Base-by-base conservation (phyloP, 1,140 invertebrate genomes). In the Macrocentrus cingulum region DNA sequence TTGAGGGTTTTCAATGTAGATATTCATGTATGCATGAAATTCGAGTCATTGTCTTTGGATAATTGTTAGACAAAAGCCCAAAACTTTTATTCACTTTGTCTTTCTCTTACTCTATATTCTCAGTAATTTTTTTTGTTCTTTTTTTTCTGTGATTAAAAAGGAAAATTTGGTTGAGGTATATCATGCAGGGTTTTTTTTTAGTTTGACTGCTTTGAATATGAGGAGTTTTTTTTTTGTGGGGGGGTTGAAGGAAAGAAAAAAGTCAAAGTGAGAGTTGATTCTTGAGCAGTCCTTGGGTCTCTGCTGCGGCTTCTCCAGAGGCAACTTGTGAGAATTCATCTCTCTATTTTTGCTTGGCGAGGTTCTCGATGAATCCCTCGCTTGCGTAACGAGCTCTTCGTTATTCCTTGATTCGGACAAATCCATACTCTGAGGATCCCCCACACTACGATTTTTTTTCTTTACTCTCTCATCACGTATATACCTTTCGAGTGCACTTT, bases 31-130 rank as follows among this genome's bases (percentile, higher is more conserved):
- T 4, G 9, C 25, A 29, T 29, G 25, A 4, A 29, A 57, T 37
- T 51, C 51, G 36, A 56, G 63, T 71, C 73, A 75, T 76, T 76
- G 74, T 76, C 71, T 70, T 64, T 65, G 20, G 55, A 64, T 72
- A 73, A 75, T 74, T 72, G 66, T 69, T 32, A 65, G 59, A 72
- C 72, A 75, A 75, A 76, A 70, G 68, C 67, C 72, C 77, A 78
- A 74, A 74, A 75, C 70, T 74, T 68, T 71, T 74, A 75, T 77
- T 75, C 67, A 75, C 64, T 60, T 55, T 13, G 20, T 18, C 22
- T 3, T 18, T 44, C 11, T 19, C 8, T n/a, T 44, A 4, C 41
- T 44, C 1, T 1, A 4, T 19, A 44, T 16, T 41, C n/a, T 41
- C 18, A 41, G 6, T 1, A 1, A 41, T 41, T 15, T 11, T n/a